phyloP scores from a whole-genome alignment of 2,113 vertebrate species.

The Xerus inauris region DNA sequence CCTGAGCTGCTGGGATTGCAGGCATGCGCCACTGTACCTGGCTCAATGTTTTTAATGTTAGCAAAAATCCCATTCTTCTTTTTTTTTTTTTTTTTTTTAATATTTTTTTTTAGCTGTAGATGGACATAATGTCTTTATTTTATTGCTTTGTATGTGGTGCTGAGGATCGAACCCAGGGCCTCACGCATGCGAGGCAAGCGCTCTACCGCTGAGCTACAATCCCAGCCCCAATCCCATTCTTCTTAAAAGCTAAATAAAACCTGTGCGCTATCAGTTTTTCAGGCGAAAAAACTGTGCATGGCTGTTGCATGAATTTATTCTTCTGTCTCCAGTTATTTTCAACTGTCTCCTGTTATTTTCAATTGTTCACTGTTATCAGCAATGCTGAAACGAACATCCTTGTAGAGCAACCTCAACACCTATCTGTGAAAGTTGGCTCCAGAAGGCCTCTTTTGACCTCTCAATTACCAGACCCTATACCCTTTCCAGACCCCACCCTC shows the following conservation, averaged over 20 bases:
- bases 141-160: too few relatives aligned
- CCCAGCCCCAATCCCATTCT: too few relatives aligned
- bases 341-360: slow-evolving; percentile 19
- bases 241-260: not conserved
- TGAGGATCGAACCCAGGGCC: too few relatives aligned
- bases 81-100: too few relatives aligned
- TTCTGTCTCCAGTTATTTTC: not conserved
- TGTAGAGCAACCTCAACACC: not conserved
- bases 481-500: not conserved
- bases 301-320: not conserved
- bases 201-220: too few relatives aligned
- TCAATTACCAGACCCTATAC: not conserved
- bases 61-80: not conserved
- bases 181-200: too few relatives aligned
- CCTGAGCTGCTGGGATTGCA: too few relatives aligned
- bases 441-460: not conserved
- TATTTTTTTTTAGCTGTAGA: too few relatives aligned
- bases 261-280: not conserved
- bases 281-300: not conserved
- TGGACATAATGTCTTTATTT: too few relatives aligned
- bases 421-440: not conserved
- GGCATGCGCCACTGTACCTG: too few relatives aligned
- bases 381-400: not conserved
- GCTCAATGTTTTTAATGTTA: too few relatives aligned
- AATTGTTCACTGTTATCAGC: not conserved